phyloP scores from a whole-genome alignment of 30 jellyfish, hydroid and myxozoan genomes.

The Aurelia sp. region DNA sequence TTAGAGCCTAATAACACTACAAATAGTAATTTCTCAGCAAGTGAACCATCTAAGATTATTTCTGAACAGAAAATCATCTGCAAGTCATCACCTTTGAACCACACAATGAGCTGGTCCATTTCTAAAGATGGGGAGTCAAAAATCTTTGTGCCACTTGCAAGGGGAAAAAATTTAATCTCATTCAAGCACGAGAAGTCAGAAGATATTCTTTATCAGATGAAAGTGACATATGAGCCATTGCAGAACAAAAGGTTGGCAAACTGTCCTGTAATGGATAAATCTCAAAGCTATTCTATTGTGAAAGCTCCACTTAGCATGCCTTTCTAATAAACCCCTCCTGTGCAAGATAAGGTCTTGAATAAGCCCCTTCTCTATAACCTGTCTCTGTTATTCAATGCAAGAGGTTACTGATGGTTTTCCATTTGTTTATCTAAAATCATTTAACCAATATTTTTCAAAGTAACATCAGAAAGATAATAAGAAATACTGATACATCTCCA shows the following conservation, averaged over 20 bases:
- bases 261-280: neutral
- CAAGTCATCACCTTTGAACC: conserved; percentile 6
- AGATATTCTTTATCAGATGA: neutral
- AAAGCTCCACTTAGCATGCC: too few species aligned
- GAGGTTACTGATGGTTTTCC: too few species aligned
- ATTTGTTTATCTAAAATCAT: too few species aligned
- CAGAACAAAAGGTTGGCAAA: conserved; percentile 43
- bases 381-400: too few species aligned
- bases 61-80: neutral
- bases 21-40: neutral
- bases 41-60: neutral
- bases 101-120: conserved; percentile 49
- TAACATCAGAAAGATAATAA: too few species aligned
- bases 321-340: too few species aligned
- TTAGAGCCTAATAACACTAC: neutral
- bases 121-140: conserved; percentile 29
- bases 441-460: too few species aligned
- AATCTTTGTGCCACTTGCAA: conserved; percentile 48
- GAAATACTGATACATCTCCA: too few species aligned
- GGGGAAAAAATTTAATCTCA: conserved; percentile 27
- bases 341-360: too few species aligned
- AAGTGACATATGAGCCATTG: conserved; percentile 38
- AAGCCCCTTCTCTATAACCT: too few species aligned
- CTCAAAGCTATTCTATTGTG: too few species aligned
- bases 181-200: neutral